phyloP scores from a whole-genome alignment of 2,797 vertebrate species.

The Carcharodon carcharias region DNA sequence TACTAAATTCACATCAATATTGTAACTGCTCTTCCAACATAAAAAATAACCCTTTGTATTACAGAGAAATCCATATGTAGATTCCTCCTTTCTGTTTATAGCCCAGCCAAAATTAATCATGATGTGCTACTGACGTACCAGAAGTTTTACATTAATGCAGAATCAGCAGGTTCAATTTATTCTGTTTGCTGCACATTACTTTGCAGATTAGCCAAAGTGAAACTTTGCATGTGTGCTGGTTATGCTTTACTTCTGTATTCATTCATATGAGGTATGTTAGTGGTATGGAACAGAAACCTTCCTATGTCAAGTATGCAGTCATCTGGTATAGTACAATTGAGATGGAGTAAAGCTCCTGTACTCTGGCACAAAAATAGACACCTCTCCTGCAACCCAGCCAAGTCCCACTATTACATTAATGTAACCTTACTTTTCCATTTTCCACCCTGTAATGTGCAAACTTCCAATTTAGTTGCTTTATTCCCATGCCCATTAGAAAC shows the following conservation, averaged over 20 bases:
- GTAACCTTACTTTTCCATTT: no score
- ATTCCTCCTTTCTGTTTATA: neutral
- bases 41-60: neutral
- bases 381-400: neutral
- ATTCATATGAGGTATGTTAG: neutral
- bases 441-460: no score
- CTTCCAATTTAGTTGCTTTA: no score
- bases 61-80: neutral
- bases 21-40: neutral
- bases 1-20: neutral
- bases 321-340: neutral
- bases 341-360: neutral
- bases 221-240: neutral
- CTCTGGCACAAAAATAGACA: neutral
- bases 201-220: neutral
- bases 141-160: neutral
- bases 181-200: neutral
- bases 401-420: neutral
- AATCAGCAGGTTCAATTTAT: neutral
- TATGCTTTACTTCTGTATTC: neutral
- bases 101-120: neutral
- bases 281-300: neutral
- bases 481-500: no score
- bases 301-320: neutral
- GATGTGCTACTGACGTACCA: neutral